phyloP scores from a whole-genome alignment of 2,888 invertebrate genomes.

The Gasteruption jaculator region DNA sequence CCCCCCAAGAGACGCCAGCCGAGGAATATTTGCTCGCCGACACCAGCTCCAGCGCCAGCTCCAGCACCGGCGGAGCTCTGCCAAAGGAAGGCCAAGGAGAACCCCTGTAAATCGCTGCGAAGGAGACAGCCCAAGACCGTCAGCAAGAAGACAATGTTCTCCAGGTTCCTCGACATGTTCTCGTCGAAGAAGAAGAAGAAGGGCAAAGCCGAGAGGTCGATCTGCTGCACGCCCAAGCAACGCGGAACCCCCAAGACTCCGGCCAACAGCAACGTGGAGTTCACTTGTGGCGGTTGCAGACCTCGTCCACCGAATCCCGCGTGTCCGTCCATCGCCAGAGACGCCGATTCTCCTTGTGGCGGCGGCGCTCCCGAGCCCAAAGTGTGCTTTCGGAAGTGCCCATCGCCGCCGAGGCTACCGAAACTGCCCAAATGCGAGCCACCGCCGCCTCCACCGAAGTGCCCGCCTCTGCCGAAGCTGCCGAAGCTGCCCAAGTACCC shows the following conservation, averaged over 20 bases:
- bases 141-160: too few relatives aligned
- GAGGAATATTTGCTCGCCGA: too few relatives aligned
- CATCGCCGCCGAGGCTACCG: slow-evolving; percentile 23
- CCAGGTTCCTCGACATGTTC: too few relatives aligned
- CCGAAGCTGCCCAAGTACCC: slow-evolving; percentile 13
- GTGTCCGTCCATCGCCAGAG: slow-evolving; percentile 1
- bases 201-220: too few relatives aligned
- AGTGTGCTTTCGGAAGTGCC: too few relatives aligned
- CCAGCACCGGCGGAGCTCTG: slow-evolving; percentile 1
- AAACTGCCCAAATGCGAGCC: slow-evolving; percentile 21
- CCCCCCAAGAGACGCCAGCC: too few relatives aligned
- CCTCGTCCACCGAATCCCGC: background rate
- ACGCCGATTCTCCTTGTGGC: background rate
- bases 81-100: too few relatives aligned
- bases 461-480: slow-evolving; percentile 20
- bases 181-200: too few relatives aligned
- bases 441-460: slow-evolving; percentile 17
- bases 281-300: background rate
- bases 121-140: too few relatives aligned
- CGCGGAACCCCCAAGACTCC: background rate
- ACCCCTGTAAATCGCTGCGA: too few relatives aligned
- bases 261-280: background rate
- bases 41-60: too few relatives aligned
- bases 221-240: too few relatives aligned
- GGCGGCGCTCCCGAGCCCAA: background rate